Evolutionary conservation across 37 sponge, comb jelly and placozoan species (phyloP).

Genomic region (Ianthella basta): DNA sequence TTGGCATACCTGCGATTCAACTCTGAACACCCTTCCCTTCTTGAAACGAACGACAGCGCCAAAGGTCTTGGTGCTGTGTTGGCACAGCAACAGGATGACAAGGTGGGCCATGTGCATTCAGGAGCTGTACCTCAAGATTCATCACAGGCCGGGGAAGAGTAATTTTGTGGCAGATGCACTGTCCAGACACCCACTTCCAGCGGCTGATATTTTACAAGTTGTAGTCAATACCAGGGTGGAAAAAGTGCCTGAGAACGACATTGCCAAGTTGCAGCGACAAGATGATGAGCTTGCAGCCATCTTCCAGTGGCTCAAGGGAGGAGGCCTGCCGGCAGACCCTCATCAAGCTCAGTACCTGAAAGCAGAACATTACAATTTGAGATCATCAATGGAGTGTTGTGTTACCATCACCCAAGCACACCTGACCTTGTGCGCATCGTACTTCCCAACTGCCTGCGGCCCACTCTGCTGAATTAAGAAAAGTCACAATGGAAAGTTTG

Average conservation of each 20-base stretch:
- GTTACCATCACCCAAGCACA: conserved; percentile 26
- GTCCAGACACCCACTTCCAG: conserved; percentile 24
- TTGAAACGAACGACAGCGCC: conserved; percentile 48
- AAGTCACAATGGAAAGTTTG: conserved; percentile 45
- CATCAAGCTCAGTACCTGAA: conserved; percentile 15
- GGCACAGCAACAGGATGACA: conserved; percentile 38
- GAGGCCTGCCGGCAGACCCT: conserved; percentile 46
- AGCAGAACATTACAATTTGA: conserved; percentile 26
- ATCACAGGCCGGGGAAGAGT: conserved; percentile 31
- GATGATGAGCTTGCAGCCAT: conserved; percentile 23
- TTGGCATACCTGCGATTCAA: conserved; percentile 50
- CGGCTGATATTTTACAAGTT: neutral
- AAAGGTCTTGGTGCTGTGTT: conserved; percentile 50
- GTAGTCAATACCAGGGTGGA: neutral
- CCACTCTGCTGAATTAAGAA: conserved; percentile 28
- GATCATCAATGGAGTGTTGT: conserved; percentile 35
- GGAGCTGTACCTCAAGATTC: conserved; percentile 40
- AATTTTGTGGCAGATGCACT: conserved; percentile 53
- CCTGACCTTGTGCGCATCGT: conserved; percentile 41
- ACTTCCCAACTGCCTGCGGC: conserved; percentile 14
- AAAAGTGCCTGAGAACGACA: neutral
- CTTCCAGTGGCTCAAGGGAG: conserved; percentile 34
- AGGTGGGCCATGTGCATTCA: conserved; percentile 46
- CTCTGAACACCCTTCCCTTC: conserved; percentile 29
- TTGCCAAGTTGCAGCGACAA: conserved; percentile 24